These are phyloP conservation scores for Drosophila teissieri DNA, from an alignment of 1,140 invertebrate genomes.

Conservation along the genomic window DNA sequence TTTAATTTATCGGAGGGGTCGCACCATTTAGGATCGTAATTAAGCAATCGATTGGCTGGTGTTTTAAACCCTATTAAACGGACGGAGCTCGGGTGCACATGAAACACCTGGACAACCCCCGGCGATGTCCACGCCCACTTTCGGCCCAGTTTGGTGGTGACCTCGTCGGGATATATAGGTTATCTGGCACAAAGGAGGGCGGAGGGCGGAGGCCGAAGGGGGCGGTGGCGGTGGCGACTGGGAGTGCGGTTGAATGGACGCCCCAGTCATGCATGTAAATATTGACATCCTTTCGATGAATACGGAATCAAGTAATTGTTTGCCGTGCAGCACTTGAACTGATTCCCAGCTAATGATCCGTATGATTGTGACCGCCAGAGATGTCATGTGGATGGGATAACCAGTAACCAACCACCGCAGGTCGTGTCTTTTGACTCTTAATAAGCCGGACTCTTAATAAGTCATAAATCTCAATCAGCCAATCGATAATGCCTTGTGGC, in stretches of 20 bases:
- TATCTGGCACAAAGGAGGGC: slow-evolving; percentile 1
- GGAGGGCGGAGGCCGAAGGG: too few relatives aligned
- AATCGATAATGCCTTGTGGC: background rate
- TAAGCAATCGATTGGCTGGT: slow-evolving; percentile 29
- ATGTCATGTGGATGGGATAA: background rate
- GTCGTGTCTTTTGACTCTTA: background rate
- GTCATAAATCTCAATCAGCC: background rate
- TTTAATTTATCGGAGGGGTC: slow-evolving; percentile 7
- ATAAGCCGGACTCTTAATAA: background rate
- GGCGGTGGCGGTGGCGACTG: too few relatives aligned
- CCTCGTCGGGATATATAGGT: slow-evolving; percentile 5
- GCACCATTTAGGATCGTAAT: slow-evolving; percentile 23
- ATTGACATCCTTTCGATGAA: slow-evolving; percentile 33
- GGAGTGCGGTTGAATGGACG: slow-evolving; percentile 1
- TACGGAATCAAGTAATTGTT: slow-evolving; percentile 40
- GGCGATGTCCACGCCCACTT: slow-evolving; percentile 11
- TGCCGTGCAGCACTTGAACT: slow-evolving; percentile 31
- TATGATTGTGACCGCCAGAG: slow-evolving; percentile 23
- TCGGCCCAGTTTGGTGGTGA: slow-evolving; percentile 27
- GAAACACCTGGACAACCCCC: slow-evolving; percentile 5
- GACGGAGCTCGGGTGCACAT: slow-evolving; percentile 2
- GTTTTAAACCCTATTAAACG: slow-evolving; percentile 1
- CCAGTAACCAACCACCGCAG: background rate
- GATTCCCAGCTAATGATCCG: slow-evolving; percentile 39
- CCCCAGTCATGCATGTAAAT: slow-evolving; percentile 32